phyloP scores from a whole-genome alignment of 2,113 vertebrate species.

The Orthonyx spaldingii region DNA sequence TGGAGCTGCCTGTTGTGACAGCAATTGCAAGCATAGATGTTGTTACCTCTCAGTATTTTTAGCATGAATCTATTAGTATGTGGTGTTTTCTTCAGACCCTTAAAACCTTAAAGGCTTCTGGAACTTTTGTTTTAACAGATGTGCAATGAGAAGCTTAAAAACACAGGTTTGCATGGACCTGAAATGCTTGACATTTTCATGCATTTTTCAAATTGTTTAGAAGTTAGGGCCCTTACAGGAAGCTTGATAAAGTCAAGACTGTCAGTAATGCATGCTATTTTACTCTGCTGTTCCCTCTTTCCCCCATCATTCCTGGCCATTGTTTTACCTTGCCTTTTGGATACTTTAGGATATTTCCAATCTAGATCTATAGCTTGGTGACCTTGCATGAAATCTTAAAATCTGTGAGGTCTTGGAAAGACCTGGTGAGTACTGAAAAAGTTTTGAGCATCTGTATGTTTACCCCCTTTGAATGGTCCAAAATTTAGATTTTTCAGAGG shows the following conservation, averaged over 20 bases:
- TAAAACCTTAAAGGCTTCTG: not conserved
- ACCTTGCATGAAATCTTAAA: not conserved
- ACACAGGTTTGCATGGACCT: not conserved
- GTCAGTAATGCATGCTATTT: fast-evolving
- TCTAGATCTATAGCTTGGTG: not conserved
- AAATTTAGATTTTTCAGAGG: not conserved
- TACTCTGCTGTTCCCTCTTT: not conserved
- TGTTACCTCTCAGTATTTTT: not conserved
- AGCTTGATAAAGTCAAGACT: not conserved
- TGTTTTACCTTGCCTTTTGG: not conserved
- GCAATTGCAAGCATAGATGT: not conserved
- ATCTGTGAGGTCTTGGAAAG: not conserved
- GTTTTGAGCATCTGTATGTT: not conserved
- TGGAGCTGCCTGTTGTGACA: not conserved
- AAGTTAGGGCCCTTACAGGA: not conserved
- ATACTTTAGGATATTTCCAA: not conserved
- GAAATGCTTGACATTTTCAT: not conserved
- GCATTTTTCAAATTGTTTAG: not conserved
- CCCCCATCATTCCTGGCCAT: not conserved
- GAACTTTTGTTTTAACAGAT: not conserved
- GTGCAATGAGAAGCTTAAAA: not conserved
- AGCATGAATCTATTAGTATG: not conserved
- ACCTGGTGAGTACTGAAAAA: not conserved
- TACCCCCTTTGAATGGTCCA: not conserved
- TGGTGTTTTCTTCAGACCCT: not conserved